A percentile compares a stretch with the other conserved stretches of the same genome.
These are phyloP conservation scores for Tetanocera ferruginea DNA, from an alignment of 2,888 invertebrate genomes.

Conservation along the genomic window DNA sequence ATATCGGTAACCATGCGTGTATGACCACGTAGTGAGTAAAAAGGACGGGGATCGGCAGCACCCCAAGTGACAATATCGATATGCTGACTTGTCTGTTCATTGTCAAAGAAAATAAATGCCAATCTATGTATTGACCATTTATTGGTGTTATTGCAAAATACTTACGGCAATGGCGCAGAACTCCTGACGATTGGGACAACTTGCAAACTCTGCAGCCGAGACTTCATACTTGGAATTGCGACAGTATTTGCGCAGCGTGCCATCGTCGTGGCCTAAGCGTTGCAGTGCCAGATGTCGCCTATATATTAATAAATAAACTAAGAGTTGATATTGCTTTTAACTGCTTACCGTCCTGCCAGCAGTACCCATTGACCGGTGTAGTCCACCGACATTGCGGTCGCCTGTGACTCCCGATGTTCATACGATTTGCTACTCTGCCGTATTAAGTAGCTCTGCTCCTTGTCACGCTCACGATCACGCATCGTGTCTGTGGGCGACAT, in stretches of 20 bases:
- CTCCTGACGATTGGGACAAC: conserved; percentile 81
- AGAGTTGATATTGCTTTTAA: not conserved
- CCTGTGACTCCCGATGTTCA: conserved; percentile 90
- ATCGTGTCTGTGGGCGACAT: conserved; percentile 61
- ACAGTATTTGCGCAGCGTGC: conserved; percentile 81
- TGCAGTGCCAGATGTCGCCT: conserved; percentile 81
- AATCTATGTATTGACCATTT: not conserved
- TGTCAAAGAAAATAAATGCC: not conserved
- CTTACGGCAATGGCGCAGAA: conserved; percentile 90
- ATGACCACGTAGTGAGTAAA: conserved; percentile 82
- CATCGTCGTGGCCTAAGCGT: conserved; percentile 72
- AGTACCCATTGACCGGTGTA: conserved; percentile 85
- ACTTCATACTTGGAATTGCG: conserved; percentile 95
- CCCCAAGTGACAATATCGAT: conserved; percentile 89
- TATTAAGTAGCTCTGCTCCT: conserved; percentile 60
- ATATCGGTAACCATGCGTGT: conserved; percentile 90
- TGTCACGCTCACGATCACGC: conserved; percentile 49
- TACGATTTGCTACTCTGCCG: conserved; percentile 65
- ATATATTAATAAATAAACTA: not conserved
- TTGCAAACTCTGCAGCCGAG: conserved; percentile 93
- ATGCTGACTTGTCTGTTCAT: conserved; percentile 83
- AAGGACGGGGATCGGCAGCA: conserved; percentile 79
- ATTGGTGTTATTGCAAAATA: conserved; percentile 39
- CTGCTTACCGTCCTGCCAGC: conserved; percentile 79
- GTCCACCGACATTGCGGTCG: conserved; percentile 90